Evolutionary conservation across 1,140 invertebrate species (phyloP).

Genomic region (Pantala flavescens): DNA sequence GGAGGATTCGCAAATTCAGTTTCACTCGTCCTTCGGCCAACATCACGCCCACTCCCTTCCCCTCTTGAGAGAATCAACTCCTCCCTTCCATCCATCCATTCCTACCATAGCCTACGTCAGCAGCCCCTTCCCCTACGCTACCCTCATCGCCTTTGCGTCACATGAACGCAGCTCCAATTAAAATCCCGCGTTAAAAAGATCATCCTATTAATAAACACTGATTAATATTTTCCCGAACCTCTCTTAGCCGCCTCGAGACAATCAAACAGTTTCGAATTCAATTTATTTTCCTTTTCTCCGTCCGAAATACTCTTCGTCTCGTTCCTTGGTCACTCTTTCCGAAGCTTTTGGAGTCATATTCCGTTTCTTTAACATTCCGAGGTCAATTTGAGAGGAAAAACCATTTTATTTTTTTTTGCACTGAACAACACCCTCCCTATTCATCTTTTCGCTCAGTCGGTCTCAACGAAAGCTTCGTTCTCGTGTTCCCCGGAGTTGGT

Average conservation of each 20-base stretch:
- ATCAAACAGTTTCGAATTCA: too few relatives aligned
- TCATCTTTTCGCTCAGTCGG: background rate
- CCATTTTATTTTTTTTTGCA: constrained; percentile 11
- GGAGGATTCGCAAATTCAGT: background rate
- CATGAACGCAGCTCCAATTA: background rate
- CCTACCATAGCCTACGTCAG: background rate
- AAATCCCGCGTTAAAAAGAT: background rate
- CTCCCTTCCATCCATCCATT: background rate
- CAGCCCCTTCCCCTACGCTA: background rate
- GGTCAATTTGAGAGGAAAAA: background rate
- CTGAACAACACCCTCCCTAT: background rate
- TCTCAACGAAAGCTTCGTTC: constrained; percentile 11
- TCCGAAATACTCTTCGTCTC: too few relatives aligned
- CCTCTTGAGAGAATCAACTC: background rate
- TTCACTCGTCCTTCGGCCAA: background rate
- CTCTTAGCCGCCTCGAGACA: too few relatives aligned
- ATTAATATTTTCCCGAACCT: background rate
- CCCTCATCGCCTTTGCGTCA: background rate
- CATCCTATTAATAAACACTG: background rate
- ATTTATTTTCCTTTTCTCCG: too few relatives aligned
- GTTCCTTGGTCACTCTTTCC: too few relatives aligned
- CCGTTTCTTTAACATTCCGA: background rate
- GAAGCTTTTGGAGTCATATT: background rate
- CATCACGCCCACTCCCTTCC: background rate
- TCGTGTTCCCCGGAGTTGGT: background rate